A percentile compares a stretch with the other conserved stretches of the same genome.
phyloP scores from a whole-genome alignment of 35 echinoderm and acorn worm species.

The Stichopus chloronotus region DNA sequence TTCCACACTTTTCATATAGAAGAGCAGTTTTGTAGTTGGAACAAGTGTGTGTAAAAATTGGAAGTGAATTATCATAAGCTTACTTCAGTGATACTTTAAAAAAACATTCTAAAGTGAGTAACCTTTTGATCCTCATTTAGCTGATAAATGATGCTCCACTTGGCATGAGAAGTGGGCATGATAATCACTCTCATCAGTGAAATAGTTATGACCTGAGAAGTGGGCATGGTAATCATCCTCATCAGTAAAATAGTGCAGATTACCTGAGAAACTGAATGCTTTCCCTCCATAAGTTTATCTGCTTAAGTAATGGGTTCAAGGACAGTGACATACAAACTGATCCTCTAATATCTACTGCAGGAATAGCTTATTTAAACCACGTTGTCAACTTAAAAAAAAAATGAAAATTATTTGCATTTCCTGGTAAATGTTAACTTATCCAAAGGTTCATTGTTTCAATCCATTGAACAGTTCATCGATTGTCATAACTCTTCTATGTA shows the following conservation, averaged over 20 bases:
- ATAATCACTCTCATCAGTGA: no score
- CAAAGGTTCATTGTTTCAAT: no score
- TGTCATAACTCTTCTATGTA: neutral
- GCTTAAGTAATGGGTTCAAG: neutral
- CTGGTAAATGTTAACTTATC: neutral
- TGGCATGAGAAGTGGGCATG: neutral
- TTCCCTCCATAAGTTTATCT: neutral
- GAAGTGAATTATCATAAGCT: neutral
- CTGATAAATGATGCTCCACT: neutral
- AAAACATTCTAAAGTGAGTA: neutral
- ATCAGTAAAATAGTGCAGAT: neutral
- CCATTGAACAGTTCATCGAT: no score
- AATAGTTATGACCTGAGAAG: no score
- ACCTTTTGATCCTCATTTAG: neutral
- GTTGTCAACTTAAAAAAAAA: neutral
- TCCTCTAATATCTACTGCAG: neutral
- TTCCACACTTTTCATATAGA: constrained; percentile 6
- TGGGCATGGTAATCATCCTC: neutral
- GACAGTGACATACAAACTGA: neutral
- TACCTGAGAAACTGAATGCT: neutral
- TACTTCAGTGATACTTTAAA: neutral
- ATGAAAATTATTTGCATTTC: neutral
- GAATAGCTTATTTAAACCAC: neutral
- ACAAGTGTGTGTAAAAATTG: neutral
- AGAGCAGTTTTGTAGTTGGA: neutral